Evolutionary conservation across 2,113 vertebrate genomes (phyloP), one percentile per base, ranked within the genome.

Genomic region (Plecotus auritus): DNA sequence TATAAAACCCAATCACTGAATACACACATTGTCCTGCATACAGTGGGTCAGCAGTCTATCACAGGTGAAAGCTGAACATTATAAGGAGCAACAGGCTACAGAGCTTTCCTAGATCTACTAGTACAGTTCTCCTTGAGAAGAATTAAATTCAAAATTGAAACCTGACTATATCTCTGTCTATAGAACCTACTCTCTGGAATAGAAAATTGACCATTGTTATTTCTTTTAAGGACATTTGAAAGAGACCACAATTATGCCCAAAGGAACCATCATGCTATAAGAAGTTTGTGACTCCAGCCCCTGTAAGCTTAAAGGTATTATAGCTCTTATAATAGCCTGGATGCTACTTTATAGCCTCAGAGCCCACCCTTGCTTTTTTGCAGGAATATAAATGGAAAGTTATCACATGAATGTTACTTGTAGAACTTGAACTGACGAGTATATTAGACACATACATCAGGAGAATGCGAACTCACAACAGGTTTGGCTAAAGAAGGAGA

Each of bases 371-470:
- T 93, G 42, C 70, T 86, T 86, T 93, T 96, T 93, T 91, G 54
- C 8, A 73, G 88, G 37, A 80, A 56, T 85, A 84, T 74, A 94
- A 93, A 85, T 69, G 74, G 73, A 35, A 97, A 85, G 37, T 67
- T 84, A 84, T 86, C 80, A 91, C 40, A 95, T 90, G 47, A 88
- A 85, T 82, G 76, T 89, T 95, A 87, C 59, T 90, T 93, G 35
- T 47, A 96, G 84, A 91, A 94, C 35, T 76, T 94, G 64, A 96
- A 94, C 59, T 87, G 70, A 96, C 22, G 20, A 95, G 18, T 87
- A 67, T 90, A 90, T 94, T 82, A 95, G 70, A 90, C 35, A 91
- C 35, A 90, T 59, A 59, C 14, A 88, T 92, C 84, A 96, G 82
- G 45, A 94, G 35, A 74, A 13, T 40, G 77, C 77, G 51, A 91